Evolutionary conservation across 2,888 invertebrate species (phyloP).

Genomic region (Phanerotoma sp.): DNA sequence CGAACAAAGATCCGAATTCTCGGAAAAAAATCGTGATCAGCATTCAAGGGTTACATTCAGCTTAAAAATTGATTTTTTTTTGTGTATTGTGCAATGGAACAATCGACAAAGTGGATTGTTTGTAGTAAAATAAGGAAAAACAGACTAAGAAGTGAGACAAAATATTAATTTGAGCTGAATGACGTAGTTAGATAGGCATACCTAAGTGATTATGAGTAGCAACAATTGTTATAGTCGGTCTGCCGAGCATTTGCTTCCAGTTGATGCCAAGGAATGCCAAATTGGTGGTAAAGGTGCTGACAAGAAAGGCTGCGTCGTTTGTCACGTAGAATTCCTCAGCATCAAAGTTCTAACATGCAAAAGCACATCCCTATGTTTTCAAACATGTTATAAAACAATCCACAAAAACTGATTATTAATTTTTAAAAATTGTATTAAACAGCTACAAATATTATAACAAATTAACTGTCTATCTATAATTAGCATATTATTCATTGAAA

Average conservation of each 20-base stretch:
- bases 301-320: conserved; percentile 91
- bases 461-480: no score
- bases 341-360: conserved; percentile 77
- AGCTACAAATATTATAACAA: no score
- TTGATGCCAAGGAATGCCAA: conserved; percentile 93
- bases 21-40: no score
- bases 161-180: neutral
- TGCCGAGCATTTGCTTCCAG: conserved; percentile 96
- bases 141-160: no score
- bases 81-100: no score
- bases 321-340: conserved; percentile 95
- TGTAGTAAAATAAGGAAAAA: no score
- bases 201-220: conserved; percentile 83
- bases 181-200: conserved; percentile 58
- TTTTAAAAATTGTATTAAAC: no score
- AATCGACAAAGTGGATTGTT: no score
- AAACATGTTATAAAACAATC: neutral
- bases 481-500: no score
- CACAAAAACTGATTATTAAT: neutral
- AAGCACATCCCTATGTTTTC: conserved; percentile 37
- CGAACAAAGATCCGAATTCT: no score
- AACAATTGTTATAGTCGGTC: conserved; percentile 91
- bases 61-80: no score
- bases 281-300: conserved; percentile 91
- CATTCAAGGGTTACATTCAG: no score